Evolutionary conservation across 2,113 vertebrate species (phyloP).

Genomic region (Peromyscus polionotus): DNA sequence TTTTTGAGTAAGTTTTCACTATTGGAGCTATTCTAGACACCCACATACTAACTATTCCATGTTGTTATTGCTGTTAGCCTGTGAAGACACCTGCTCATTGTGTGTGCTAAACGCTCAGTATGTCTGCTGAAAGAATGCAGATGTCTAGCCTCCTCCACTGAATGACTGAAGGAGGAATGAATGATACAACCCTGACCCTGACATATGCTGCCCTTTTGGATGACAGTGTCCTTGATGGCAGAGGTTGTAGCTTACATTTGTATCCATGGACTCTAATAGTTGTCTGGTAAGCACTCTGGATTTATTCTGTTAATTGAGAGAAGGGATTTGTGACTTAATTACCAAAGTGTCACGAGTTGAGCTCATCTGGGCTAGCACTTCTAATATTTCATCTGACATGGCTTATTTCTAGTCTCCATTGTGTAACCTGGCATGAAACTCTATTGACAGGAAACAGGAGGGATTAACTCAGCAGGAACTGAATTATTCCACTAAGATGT

Average conservation of each 20-base stretch:
- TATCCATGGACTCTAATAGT: constrained; percentile 52
- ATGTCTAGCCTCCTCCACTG: not conserved
- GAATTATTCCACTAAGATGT: constrained; percentile 40
- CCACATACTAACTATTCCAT: not conserved
- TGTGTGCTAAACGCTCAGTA: not conserved
- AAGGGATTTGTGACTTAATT: constrained; percentile 50
- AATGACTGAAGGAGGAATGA: constrained; percentile 34
- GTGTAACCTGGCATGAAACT: constrained; percentile 63
- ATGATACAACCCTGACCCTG: not conserved
- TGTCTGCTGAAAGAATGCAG: not conserved
- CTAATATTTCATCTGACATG: constrained; percentile 62
- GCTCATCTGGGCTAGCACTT: constrained; percentile 44
- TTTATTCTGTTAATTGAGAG: constrained; percentile 55
- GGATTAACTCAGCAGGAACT: constrained; percentile 60
- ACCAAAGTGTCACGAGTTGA: not conserved
- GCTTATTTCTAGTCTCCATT: constrained; percentile 55
- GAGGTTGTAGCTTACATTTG: constrained; percentile 34
- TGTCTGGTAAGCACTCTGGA: constrained; percentile 64
- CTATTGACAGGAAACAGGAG: constrained; percentile 51
- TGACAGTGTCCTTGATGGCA: constrained; percentile 31
- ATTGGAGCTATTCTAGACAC: not conserved
- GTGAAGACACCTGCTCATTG: not conserved
- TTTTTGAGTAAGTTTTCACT: not conserved
- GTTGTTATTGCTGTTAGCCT: not conserved
- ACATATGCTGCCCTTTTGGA: constrained; percentile 10